These are phyloP conservation scores for Saccostrea echinata DNA, from an alignment of 1,140 invertebrate species.

Conservation along the genomic window DNA sequence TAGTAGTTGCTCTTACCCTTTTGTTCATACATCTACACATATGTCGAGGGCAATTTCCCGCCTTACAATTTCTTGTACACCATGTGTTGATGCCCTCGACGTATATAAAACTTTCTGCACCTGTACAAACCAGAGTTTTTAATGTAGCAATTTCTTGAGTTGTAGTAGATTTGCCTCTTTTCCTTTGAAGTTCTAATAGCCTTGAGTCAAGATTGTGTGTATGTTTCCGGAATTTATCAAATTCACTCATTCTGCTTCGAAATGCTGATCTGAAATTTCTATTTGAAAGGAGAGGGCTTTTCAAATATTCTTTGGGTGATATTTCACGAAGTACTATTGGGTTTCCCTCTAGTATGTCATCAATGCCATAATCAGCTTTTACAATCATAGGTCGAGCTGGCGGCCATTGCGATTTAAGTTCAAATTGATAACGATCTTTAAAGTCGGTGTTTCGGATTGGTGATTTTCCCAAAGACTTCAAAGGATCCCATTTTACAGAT, in stretches of 20 bases:
- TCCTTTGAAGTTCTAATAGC: background rate
- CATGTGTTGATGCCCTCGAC: constrained; percentile 50
- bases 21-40: constrained; percentile 51
- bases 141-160: constrained; percentile 22
- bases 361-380: constrained; percentile 36
- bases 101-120: constrained; percentile 42
- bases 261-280: constrained; percentile 17
- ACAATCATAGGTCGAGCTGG: constrained; percentile 48
- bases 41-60: constrained; percentile 49
- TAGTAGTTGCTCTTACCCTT: background rate
- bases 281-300: background rate
- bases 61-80: constrained; percentile 53
- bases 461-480: constrained; percentile 22
- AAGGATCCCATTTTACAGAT: constrained; percentile 52
- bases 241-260: background rate
- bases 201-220: constrained; percentile 14
- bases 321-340: constrained; percentile 50
- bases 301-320: constrained; percentile 34
- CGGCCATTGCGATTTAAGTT: constrained; percentile 44
- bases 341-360: constrained; percentile 1
- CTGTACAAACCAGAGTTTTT: constrained; percentile 41
- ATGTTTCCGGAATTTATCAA: constrained; percentile 5
- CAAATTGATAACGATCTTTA: background rate
- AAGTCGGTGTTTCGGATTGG: background rate
- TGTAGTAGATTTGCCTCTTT: background rate